A percentile compares a stretch with the other conserved stretches of the same genome.
Conservation (phyloP, 2,888 invertebrate genomes). For the Bimastos eiseni region DNA sequence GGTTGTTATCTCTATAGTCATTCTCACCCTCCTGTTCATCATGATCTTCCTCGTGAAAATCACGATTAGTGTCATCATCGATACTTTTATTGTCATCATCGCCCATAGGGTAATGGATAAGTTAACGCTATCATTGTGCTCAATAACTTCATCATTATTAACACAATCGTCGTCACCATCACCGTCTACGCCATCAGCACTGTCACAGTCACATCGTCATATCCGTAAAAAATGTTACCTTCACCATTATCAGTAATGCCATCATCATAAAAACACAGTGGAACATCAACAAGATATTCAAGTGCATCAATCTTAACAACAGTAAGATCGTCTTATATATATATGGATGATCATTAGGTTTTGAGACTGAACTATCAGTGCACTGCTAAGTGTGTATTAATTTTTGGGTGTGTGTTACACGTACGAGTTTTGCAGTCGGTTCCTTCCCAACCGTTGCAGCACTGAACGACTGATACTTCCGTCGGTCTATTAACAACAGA, state of each 20-base stretch:
- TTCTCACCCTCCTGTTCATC: not conserved
- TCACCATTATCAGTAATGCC: no score
- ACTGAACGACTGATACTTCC: conserved; percentile 24
- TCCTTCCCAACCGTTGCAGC: conserved; percentile 33
- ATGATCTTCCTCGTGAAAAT: not conserved
- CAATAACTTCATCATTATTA: not conserved
- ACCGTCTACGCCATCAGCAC: not conserved
- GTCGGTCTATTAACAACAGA: not conserved
- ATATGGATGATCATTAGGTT: not conserved
- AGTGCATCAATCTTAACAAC: not conserved
- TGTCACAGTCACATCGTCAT: no score
- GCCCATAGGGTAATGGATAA: no score
- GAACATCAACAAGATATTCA: no score
- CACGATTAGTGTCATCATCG: not conserved
- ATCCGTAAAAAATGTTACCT: no score
- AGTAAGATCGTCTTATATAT: not conserved
- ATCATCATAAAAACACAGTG: not conserved
- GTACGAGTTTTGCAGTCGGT: not conserved
- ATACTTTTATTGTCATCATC: not conserved
- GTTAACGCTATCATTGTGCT: not conserved
- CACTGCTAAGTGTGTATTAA: not conserved
- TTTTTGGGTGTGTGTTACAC: not conserved
- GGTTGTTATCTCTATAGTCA: no score
- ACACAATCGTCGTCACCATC: not conserved
- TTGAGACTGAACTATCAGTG: not conserved